Percentiles rank a stretch among this genome's conserved stretches.
phyloP scores from a whole-genome alignment of 2,888 invertebrate species.

The Patella ulyssiponensis region DNA sequence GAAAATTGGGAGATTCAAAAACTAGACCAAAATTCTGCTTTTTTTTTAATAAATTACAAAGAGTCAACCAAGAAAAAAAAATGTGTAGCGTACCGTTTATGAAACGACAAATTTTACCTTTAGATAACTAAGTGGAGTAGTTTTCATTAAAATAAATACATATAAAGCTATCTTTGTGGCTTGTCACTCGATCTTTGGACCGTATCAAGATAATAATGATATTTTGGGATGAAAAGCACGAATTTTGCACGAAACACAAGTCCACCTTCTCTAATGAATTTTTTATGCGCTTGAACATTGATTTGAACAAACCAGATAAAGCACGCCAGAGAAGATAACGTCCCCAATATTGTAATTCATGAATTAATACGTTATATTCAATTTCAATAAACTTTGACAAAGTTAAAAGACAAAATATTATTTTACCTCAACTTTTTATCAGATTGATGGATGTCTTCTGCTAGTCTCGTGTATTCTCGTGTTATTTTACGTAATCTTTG shows the following conservation, averaged over 20 bases:
- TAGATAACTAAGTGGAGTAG: not conserved
- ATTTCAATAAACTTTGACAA: constrained; percentile 24
- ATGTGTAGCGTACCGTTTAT: not conserved
- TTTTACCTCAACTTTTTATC: constrained; percentile 32
- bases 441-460: constrained; percentile 38
- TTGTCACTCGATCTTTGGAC: constrained; percentile 29
- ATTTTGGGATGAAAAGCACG: constrained; percentile 48
- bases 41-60: no score
- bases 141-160: no score
- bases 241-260: constrained; percentile 37
- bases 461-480: constrained; percentile 33
- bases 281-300: no score
- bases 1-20: no score
- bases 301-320: no score
- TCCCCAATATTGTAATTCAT: no score
- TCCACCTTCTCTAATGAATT: no score
- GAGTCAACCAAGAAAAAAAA: not conserved
- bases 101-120: constrained; percentile 18
- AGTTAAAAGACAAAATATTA: constrained; percentile 28
- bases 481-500: constrained; percentile 6
- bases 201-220: constrained; percentile 36
- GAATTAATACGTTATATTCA: no score
- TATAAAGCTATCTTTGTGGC: not conserved
- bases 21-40: no score
- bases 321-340: no score